These are phyloP conservation scores for Ailuropoda melanoleuca DNA, from an alignment of 2,113 vertebrate genomes.

Conservation along the genomic window DNA sequence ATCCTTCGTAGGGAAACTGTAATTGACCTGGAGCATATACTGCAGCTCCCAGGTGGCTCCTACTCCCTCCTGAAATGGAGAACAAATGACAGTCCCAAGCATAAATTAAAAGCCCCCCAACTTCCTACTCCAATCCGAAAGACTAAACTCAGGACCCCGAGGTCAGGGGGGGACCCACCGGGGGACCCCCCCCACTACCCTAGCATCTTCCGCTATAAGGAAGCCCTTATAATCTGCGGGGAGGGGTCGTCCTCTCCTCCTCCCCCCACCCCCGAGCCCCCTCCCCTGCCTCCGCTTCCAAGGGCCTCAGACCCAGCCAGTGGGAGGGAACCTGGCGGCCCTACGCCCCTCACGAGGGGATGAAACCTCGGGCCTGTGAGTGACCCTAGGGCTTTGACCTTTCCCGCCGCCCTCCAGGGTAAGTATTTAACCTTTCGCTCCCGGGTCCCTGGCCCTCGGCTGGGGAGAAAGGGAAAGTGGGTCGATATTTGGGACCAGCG, in stretches of 20 bases:
- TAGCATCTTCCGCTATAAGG: neutral
- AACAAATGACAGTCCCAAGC: neutral
- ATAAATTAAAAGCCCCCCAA: neutral
- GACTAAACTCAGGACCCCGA: neutral
- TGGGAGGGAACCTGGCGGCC: neutral
- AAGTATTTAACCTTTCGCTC: conserved; percentile 59
- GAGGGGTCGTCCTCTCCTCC: neutral
- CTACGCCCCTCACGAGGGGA: neutral
- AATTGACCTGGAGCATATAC: neutral
- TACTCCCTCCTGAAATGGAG: neutral
- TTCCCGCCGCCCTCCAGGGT: conserved; percentile 15
- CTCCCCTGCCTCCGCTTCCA: neutral
- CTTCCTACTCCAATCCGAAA: neutral
- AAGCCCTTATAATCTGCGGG: neutral
- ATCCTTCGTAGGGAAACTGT: neutral
- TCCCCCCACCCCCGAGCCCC: neutral
- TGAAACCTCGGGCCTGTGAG: neutral
- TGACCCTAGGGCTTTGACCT: conserved; percentile 66
- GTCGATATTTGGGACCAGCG: conserved; percentile 36
- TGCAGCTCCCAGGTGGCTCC: neutral
- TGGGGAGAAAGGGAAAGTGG: neutral
- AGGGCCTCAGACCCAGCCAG: neutral
- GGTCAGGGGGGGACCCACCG: neutral
- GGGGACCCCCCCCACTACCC: neutral
- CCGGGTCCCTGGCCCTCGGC: neutral